Percentiles rank a stretch among this genome's conserved stretches.
Evolutionary conservation across 2,797 vertebrate species (phyloP).

Genomic region (Aratinga solstitialis): DNA sequence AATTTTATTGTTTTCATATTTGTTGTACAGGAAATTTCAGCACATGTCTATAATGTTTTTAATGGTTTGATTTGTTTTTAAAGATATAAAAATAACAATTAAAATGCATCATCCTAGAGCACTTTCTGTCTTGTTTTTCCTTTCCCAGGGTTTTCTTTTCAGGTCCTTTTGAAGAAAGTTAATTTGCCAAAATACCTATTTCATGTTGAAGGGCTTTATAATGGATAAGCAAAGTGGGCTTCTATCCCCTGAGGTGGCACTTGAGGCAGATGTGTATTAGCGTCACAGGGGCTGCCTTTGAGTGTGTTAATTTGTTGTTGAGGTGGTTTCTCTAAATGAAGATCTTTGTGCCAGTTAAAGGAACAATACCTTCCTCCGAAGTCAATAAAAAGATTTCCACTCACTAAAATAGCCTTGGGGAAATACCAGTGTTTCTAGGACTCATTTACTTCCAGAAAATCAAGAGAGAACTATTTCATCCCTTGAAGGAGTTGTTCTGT

Average conservation of each 20-base stretch:
- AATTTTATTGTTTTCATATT: slow-evolving; percentile 74
- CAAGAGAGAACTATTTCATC: background rate
- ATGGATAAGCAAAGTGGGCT: background rate
- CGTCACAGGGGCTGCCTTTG: background rate
- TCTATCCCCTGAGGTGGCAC: background rate
- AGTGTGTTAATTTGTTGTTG: background rate
- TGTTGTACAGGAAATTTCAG: slow-evolving; percentile 76
- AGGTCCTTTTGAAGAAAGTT: background rate
- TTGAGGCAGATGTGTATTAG: background rate
- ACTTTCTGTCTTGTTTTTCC: background rate
- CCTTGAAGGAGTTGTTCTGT: background rate
- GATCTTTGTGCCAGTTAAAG: background rate
- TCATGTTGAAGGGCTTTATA: background rate
- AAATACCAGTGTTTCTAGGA: background rate
- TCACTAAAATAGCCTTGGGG: background rate
- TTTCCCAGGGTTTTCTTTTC: background rate
- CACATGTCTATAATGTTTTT: slow-evolving; percentile 70
- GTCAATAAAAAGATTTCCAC: background rate
- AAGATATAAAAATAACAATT: slow-evolving; percentile 77
- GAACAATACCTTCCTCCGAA: background rate
- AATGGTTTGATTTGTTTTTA: slow-evolving; percentile 73
- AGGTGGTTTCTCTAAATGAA: background rate
- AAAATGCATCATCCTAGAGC: slow-evolving; percentile 70
- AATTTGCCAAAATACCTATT: background rate
- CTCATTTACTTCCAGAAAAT: background rate